Conservation (phyloP, 2,113 vertebrate species). For the Heteronetta atricapilla region DNA sequence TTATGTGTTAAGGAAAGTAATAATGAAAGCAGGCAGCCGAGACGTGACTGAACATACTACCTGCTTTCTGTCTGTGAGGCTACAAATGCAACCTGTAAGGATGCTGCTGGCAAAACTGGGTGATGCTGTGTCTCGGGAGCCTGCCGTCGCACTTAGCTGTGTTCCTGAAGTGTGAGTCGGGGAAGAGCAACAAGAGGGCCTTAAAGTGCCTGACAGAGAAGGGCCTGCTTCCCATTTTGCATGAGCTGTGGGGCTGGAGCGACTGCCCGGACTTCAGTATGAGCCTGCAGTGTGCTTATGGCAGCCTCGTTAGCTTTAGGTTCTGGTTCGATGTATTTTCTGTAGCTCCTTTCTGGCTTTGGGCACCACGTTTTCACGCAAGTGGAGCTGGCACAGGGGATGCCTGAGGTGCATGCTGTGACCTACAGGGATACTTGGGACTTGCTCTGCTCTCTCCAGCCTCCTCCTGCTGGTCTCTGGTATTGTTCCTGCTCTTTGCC, state of each 20-base stretch:
- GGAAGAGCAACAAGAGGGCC: not conserved
- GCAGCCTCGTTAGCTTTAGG: not conserved
- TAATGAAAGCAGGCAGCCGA: not conserved
- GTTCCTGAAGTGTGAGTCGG: not conserved
- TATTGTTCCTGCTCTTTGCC: not conserved
- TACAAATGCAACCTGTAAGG: not conserved
- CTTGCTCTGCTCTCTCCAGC: not conserved
- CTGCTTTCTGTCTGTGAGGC: not conserved
- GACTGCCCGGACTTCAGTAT: not conserved
- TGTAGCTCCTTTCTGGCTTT: not conserved
- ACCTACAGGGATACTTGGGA: not conserved
- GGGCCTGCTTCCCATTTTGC: not conserved
- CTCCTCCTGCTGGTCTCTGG: not conserved
- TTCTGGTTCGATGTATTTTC: not conserved
- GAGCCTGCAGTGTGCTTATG: not conserved
- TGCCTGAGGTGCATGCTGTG: not conserved
- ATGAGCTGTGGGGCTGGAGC: not conserved
- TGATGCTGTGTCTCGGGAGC: fast-evolving
- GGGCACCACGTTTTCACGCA: not conserved
- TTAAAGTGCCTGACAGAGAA: not conserved
- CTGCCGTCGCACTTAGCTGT: fast-evolving
- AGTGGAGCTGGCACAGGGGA: not conserved
- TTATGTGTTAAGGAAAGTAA: not conserved
- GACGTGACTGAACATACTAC: not conserved
- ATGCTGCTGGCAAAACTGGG: not conserved